These are phyloP conservation scores for Anthopleura sola DNA, from an alignment of 64 coral and sea anemone species.

Conservation along the genomic window DNA sequence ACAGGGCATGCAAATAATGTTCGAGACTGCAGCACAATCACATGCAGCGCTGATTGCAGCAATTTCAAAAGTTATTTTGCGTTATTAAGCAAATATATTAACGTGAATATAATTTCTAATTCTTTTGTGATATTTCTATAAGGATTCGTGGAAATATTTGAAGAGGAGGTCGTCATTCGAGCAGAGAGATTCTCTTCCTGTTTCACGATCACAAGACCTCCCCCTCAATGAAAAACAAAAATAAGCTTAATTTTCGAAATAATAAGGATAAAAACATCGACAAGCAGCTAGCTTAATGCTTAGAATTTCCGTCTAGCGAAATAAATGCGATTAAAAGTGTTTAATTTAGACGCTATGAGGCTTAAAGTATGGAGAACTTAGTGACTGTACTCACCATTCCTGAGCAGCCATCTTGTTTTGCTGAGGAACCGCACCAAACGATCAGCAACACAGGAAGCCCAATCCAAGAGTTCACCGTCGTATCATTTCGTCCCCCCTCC, in stretches of 20 bases:
- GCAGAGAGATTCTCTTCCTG: background rate
- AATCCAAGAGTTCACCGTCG: background rate
- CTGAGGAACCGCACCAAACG: conserved; percentile 31
- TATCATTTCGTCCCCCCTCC: no score
- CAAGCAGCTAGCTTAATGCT: background rate
- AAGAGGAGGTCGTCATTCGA: background rate
- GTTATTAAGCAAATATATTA: no score
- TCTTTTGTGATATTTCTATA: background rate
- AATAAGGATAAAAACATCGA: background rate
- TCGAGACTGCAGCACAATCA: no score
- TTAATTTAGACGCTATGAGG: background rate
- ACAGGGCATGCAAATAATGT: no score
- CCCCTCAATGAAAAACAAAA: background rate
- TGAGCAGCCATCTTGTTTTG: conserved; percentile 67
- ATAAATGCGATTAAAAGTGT: background rate
- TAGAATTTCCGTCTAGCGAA: background rate
- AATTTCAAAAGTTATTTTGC: no score
- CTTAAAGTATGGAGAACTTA: background rate
- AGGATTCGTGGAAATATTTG: background rate
- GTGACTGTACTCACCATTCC: conserved; percentile 52
- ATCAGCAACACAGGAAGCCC: background rate
- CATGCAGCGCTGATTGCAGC: no score
- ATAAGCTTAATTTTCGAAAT: background rate
- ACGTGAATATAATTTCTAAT: background rate
- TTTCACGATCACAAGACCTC: background rate